Base-by-base conservation (phyloP, 2,797 vertebrate genomes). In the Mormyrus hasselquistii region DNA sequence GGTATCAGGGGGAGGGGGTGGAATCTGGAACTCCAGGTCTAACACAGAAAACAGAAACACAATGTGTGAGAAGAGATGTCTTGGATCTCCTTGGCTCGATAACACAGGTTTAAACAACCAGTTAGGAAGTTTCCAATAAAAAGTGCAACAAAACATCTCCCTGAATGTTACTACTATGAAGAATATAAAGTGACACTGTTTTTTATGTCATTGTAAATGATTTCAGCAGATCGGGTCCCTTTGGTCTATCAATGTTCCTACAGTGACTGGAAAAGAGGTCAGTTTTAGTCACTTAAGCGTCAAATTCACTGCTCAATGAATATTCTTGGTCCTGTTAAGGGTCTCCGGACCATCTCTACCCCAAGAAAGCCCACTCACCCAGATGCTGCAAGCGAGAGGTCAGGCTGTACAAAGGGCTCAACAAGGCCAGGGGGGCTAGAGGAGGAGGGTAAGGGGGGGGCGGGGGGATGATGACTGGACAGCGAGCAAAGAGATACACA, bases 391-490 rank as follows among this genome's bases (percentile, higher is more conserved):
- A 86, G 29, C 86, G 88, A 7, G 88, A 69, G 19, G 88, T 82
- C 38, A 90, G 73, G 50, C 89, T 49, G 83, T 86, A 88, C 49
- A 90, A 87, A 19, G 79, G 76, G 12, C 83, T 90, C 89, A 90
- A 83, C 55, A 88, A 88, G 69, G 88, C 69, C 88, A 87, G 87
- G 7, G 88, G 89, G 47, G 88, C 87, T 88, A 88, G 83, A 82
- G 90, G 87, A 57, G 88, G 90, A 9, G 62, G 89, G 88, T 87
- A 87, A 57, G 90, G 89, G 25, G 89, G 90, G 69, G 90, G 91
- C 4, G 90, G 89, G 14, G 90, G 87, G 44, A 89, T 88, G 22
- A 88, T 88, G 87, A 90, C 90, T 90, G 84, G 19, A 16, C 16
- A 44, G 4, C 34, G 86, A 88, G 22, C 69, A 84, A 44, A 89